phyloP scores from a whole-genome alignment of 2,797 vertebrate species.

The Anguilla megastoma region DNA sequence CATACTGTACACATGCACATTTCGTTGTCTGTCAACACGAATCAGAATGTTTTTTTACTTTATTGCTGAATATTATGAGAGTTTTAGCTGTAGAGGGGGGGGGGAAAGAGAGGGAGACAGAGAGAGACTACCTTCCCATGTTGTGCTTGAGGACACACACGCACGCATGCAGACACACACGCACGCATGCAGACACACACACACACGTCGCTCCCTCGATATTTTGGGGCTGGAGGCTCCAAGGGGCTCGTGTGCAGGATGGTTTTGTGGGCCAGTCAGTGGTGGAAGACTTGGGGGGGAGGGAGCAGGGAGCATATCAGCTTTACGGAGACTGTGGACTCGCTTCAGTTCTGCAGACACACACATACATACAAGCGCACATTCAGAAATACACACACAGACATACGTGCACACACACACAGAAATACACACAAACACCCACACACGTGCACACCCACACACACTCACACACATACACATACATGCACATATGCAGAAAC shows the following conservation, averaged over 20 bases:
- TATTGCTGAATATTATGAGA: neutral
- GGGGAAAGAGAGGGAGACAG: neutral
- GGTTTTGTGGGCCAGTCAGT: conserved; percentile 6
- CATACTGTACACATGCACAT: neutral
- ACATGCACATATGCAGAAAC: neutral
- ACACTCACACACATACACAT: neutral
- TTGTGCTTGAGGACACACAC: neutral
- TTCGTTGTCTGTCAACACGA: conserved; percentile 6
- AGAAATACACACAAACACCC: neutral
- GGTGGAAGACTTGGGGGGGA: conserved; percentile 19
- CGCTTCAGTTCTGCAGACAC: neutral
- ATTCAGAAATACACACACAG: too few species aligned
- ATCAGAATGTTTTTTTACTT: neutral
- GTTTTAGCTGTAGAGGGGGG: neutral
- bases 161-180: neutral
- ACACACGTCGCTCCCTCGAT: neutral
- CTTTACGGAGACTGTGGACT: conserved; percentile 14
- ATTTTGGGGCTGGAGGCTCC: conserved; percentile 30
- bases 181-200: neutral
- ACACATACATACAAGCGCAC: neutral
- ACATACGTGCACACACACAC: neutral
- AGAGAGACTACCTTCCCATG: neutral
- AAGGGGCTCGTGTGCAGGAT: conserved; percentile 11
- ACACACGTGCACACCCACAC: neutral
- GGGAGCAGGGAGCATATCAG: neutral